Evolutionary conservation across 2,888 invertebrate species (phyloP), one percentile per base, ranked within the genome.

Genomic region (Drosophila subquinaria): DNA sequence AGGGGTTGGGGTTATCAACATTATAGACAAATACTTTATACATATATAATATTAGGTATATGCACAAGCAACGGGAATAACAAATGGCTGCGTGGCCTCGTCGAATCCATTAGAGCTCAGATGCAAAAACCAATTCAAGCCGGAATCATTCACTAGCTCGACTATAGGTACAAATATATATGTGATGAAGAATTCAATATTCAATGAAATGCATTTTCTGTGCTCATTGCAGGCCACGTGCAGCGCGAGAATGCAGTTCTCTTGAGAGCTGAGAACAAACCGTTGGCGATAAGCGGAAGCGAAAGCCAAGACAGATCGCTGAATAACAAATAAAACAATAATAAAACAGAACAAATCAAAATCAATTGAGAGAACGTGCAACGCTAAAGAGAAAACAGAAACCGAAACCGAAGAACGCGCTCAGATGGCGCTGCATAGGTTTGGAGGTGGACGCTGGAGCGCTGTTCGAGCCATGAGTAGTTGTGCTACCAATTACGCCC

Each of bases 401-500:
- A 30, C 13, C 33, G 8, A 13, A 15, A 23, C 23, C 11, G 53
- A 20, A 42, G 3, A 63, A 40, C n/a, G 45, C 59, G 64, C 69
- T 56, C 20, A 40, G 67, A 79, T 76, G 84, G 68, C 61, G 72
- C 50, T 47, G 36, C 45, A 50, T 36, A 64, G 50, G 55, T 30
- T 66, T 40, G 57, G 15, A 50, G 45, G 57, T 56, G 75, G 75
- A 63, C 69, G 69, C 30, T 30, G 30, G 30, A 30, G 30, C 43
- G 43, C 35, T 50, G 48, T 62, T 65, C 63, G 74, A 38, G 51
- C 56, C 23, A 76, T 79, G 53, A 89, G 81, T 76, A 89, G 81
- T 75, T 82, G 77, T 59, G 77, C 79, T 63, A 79, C 80, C 52
- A 92, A 90, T 81, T 91, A 88, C 69, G 88, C 79, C 40, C 74